phyloP scores from a whole-genome alignment of 2,797 vertebrate species.

The Anabacerthia variegaticeps region DNA sequence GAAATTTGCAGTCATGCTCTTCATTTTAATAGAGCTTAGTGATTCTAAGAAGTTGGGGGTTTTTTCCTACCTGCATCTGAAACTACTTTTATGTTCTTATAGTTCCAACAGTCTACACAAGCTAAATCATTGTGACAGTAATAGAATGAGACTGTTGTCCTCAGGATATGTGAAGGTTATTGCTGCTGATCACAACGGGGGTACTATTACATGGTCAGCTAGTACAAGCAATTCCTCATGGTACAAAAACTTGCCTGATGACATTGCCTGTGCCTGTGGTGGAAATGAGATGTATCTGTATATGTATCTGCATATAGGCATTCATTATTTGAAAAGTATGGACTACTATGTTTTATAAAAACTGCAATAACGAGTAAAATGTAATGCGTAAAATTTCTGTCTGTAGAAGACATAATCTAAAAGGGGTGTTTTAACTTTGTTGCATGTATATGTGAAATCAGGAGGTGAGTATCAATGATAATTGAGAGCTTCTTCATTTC shows the following conservation, averaged over 20 bases:
- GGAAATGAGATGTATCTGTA: background rate
- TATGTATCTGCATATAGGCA: background rate
- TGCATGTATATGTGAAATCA: background rate
- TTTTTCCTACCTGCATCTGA: conserved; percentile 40
- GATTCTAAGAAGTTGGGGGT: background rate
- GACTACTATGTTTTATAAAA: background rate
- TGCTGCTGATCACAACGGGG: background rate
- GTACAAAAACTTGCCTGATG: background rate
- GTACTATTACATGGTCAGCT: background rate
- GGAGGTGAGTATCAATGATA: background rate
- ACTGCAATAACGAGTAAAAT: background rate
- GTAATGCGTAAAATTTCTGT: background rate
- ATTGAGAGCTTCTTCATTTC: background rate
- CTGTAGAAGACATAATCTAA: background rate
- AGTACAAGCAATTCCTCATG: background rate
- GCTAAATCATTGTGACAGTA: conserved; percentile 35
- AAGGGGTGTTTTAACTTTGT: background rate
- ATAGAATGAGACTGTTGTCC: conserved; percentile 29
- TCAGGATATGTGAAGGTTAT: conserved; percentile 43
- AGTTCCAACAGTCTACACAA: conserved; percentile 33
- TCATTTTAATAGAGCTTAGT: background rate
- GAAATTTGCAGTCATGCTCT: background rate
- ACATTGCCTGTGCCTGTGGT: background rate
- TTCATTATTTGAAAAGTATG: background rate
- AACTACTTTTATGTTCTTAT: conserved; percentile 33